These are phyloP conservation scores for Aurelia coerulea DNA, from an alignment of 30 jellyfish, hydroid and myxozoan species.

Conservation along the genomic window DNA sequence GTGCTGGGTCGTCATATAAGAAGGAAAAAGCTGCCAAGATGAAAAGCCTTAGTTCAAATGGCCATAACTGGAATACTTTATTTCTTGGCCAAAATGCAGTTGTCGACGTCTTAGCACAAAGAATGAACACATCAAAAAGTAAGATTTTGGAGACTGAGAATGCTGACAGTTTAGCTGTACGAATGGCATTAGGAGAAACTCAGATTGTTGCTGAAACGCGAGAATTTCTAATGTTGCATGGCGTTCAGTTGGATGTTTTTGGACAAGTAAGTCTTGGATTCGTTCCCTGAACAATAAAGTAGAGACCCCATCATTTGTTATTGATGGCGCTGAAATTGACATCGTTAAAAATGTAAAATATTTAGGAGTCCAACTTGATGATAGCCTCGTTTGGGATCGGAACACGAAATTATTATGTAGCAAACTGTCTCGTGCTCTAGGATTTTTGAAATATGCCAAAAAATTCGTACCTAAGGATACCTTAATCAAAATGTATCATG, in stretches of 20 bases:
- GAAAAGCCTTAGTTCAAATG: constrained; percentile 71
- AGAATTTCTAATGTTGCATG: constrained; percentile 88
- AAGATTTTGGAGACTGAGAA: constrained; percentile 75
- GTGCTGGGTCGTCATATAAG: constrained; percentile 81
- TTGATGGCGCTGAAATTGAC: no score
- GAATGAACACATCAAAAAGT: constrained; percentile 73
- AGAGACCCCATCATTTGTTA: no score
- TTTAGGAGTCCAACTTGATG: no score
- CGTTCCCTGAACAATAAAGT: no score
- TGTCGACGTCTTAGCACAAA: constrained; percentile 87
- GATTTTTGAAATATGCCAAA: no score
- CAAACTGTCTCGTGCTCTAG: no score
- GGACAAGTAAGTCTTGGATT: constrained; percentile 74
- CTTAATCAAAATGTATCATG: no score
- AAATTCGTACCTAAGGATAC: no score
- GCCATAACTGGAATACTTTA: constrained; percentile 97
- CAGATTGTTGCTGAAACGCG: constrained; percentile 94
- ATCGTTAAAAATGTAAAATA: no score
- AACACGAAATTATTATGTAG: no score
- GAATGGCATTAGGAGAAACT: constrained; percentile 98
- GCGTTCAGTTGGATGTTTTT: constrained; percentile 92
- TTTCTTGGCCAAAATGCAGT: constrained; percentile 97
- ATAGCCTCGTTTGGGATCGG: no score
- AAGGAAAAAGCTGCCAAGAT: constrained; percentile 69
- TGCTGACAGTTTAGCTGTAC: constrained; percentile 88